Conservation (phyloP, 64 coral and sea anemone species). For the Trachythela sp. region DNA sequence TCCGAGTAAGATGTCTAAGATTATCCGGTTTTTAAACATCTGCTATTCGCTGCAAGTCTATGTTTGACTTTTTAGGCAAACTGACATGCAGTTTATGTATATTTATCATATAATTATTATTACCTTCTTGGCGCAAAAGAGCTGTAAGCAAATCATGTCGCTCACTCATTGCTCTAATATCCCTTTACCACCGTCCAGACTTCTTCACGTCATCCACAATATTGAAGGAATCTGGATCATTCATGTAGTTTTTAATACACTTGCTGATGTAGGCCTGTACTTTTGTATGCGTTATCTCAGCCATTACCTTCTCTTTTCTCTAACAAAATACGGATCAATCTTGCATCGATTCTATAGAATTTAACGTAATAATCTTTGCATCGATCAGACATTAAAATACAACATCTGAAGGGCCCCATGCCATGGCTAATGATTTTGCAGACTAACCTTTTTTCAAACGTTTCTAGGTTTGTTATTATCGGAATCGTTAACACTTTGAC, state of each 20-base stretch:
- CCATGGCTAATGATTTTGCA: not conserved
- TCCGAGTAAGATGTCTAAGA: no score
- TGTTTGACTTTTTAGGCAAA: no score
- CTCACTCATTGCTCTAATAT: not conserved
- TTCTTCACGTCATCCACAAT: not conserved
- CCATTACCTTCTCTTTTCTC: slow-evolving; percentile 5
- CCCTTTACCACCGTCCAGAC: not conserved
- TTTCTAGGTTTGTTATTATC: not conserved
- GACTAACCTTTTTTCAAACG: not conserved
- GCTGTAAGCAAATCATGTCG: not conserved
- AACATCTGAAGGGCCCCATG: not conserved
- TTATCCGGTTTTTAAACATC: no score
- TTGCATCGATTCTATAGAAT: not conserved
- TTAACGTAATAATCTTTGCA: not conserved
- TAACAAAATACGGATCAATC: slow-evolving; percentile 22
- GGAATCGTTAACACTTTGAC: not conserved
- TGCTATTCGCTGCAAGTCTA: no score
- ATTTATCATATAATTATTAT: no score
- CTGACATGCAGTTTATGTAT: no score
- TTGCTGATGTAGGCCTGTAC: not conserved
- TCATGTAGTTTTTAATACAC: not conserved
- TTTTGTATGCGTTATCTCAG: slow-evolving; percentile 23
- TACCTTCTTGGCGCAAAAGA: not conserved
- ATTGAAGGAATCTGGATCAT: not conserved
- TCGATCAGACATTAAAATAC: not conserved